phyloP scores from a whole-genome alignment of 2,113 vertebrate species.

The Syrrhaptes paradoxus region DNA sequence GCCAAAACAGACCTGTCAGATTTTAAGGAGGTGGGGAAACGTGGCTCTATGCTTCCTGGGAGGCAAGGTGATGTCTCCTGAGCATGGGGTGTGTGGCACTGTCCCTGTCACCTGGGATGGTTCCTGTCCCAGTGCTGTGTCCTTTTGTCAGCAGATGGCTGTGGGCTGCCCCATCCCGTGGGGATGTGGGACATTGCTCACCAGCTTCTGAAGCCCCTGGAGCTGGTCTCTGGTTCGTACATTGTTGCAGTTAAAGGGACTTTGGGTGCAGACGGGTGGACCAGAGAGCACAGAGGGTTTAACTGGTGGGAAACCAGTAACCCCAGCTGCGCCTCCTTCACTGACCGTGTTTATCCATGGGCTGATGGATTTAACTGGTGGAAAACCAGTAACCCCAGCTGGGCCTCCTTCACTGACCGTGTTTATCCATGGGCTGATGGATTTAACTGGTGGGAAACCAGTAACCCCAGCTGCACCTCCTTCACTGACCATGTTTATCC shows the following conservation, averaged over 20 bases:
- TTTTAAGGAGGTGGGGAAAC: neutral
- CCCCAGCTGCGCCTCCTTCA: neutral
- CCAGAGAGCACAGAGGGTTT: neutral
- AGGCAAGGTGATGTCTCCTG: neutral
- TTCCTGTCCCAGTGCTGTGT: accelerated
- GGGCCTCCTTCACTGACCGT: too few species aligned
- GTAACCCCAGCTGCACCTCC: too few species aligned
- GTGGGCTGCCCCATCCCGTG: neutral
- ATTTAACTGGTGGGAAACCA: too few species aligned
- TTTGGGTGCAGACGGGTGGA: neutral
- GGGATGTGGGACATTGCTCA: accelerated
- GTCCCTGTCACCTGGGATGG: neutral
- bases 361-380: neutral
- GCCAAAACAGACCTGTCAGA: too few species aligned
- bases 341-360: neutral
- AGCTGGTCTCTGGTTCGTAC: neutral
- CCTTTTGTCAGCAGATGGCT: neutral
- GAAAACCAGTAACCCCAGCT: too few species aligned
- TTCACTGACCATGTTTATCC: too few species aligned
- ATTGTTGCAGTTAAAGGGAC: neutral
- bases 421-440: too few species aligned
- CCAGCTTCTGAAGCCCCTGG: neutral
- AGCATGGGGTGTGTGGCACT: too few species aligned
- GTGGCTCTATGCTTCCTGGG: accelerated
- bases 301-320: neutral